These are phyloP conservation scores for Psittacara wagleri DNA, from an alignment of 2,113 vertebrate genomes.

Conservation along the genomic window DNA sequence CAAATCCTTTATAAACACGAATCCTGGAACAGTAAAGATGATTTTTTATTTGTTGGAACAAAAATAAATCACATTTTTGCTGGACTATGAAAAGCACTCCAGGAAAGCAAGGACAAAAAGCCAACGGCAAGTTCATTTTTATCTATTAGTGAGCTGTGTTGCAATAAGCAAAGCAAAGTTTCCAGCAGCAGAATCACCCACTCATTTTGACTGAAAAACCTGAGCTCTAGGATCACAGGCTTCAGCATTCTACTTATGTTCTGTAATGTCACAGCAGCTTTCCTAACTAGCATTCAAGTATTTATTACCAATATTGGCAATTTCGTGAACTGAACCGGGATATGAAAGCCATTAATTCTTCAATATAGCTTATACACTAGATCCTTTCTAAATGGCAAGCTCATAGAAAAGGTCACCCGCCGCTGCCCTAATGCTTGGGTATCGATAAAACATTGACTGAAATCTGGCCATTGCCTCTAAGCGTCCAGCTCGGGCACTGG, in stretches of 20 bases:
- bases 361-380: not conserved
- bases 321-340: not conserved
- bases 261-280: not conserved
- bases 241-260: accelerated
- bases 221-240: accelerated
- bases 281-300: not conserved
- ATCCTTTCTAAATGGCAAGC: not conserved
- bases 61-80: not conserved
- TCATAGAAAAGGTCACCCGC: not conserved
- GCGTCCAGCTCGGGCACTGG: not conserved
- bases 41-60: not conserved
- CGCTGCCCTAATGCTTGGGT: accelerated
- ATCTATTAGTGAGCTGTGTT: not conserved
- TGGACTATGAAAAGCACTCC: not conserved
- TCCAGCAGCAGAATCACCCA: not conserved
- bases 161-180: not conserved
- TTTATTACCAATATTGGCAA: not conserved
- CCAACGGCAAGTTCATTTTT: not conserved
- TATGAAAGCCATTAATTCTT: not conserved
- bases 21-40: not conserved
- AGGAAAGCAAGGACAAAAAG: not conserved
- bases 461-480: not conserved
- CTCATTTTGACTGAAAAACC: not conserved
- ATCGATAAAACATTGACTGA: not conserved
- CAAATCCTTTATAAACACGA: not conserved